Conservation (phyloP, 2,113 vertebrate genomes). For the Engraulis encrasicolus region DNA sequence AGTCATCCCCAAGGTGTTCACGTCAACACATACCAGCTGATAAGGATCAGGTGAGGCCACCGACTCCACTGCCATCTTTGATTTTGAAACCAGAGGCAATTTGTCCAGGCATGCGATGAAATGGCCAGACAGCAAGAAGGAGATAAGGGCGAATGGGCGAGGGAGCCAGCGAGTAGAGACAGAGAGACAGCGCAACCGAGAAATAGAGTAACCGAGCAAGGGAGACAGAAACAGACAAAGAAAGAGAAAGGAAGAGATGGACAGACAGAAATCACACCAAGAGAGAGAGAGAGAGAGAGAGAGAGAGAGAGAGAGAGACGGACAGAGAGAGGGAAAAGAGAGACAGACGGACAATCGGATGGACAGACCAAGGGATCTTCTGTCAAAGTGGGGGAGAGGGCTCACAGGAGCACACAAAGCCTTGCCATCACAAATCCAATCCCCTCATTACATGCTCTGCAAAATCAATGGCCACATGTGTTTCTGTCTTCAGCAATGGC, state of each 20-base stretch:
- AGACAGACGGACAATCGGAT: constrained; percentile 14
- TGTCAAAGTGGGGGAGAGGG: constrained; percentile 40
- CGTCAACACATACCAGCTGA: constrained; percentile 54
- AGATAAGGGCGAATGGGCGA: no score
- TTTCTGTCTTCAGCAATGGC: neutral
- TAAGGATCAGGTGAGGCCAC: constrained; percentile 67
- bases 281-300: constrained; percentile 26
- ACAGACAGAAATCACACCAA: constrained; percentile 35
- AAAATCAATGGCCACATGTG: neutral
- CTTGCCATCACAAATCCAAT: constrained; percentile 13
- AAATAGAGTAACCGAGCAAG: constrained; percentile 18
- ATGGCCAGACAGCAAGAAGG: constrained; percentile 43
- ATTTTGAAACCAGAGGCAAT: constrained; percentile 62
- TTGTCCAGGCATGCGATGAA: constrained; percentile 56
- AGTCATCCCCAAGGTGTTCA: neutral
- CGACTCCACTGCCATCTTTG: constrained; percentile 58
- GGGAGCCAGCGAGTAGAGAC: no score
- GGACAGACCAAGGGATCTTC: constrained; percentile 34
- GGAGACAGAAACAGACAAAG: no score
- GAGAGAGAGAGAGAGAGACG: constrained; percentile 35
- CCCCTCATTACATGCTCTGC: neutral
- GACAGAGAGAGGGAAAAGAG: constrained; percentile 31
- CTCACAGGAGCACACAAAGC: neutral
- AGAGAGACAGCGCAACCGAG: constrained; percentile 30
- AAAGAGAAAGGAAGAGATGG: constrained; percentile 51